These are phyloP conservation scores for Poeciliopsis turrubarensis DNA, from an alignment of 2,113 vertebrate genomes.

Conservation along the genomic window DNA sequence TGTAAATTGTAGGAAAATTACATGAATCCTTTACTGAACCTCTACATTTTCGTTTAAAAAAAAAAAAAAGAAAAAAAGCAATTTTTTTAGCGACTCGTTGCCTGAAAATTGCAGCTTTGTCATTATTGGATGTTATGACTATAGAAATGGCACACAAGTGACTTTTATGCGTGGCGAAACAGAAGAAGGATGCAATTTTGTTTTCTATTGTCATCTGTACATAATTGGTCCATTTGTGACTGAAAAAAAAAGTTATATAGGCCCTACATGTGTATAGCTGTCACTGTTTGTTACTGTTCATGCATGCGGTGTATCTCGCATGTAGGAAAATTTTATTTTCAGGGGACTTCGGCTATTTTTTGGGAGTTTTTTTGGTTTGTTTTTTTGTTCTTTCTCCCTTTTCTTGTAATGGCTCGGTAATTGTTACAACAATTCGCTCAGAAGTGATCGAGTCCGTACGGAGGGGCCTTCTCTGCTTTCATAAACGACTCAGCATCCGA, in stretches of 20 bases:
- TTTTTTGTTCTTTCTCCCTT: background rate
- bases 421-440: background rate
- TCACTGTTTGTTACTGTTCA: slow-evolving; percentile 27
- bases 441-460: background rate
- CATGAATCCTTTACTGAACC: background rate
- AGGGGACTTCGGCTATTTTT: background rate
- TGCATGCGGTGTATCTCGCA: slow-evolving; percentile 61
- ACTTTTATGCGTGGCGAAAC: slow-evolving; percentile 18
- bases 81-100: slow-evolving; percentile 45
- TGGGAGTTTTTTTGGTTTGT: background rate
- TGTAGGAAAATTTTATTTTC: slow-evolving; percentile 30
- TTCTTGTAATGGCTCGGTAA: background rate
- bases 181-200: slow-evolving; percentile 16
- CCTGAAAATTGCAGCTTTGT: slow-evolving; percentile 53
- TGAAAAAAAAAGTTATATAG: slow-evolving; percentile 8
- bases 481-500: slow-evolving; percentile 54
- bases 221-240: background rate
- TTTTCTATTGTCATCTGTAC: slow-evolving; percentile 15
- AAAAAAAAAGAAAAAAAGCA: background rate
- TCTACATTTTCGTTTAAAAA: background rate
- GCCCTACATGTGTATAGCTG: slow-evolving; percentile 18
- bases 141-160: slow-evolving; percentile 34
- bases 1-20: slow-evolving; percentile 12
- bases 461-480: slow-evolving; percentile 36
- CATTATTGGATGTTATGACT: slow-evolving; percentile 52